These are phyloP conservation scores for Hermodice carunculata DNA, from an alignment of 2,888 invertebrate species.

Conservation along the genomic window DNA sequence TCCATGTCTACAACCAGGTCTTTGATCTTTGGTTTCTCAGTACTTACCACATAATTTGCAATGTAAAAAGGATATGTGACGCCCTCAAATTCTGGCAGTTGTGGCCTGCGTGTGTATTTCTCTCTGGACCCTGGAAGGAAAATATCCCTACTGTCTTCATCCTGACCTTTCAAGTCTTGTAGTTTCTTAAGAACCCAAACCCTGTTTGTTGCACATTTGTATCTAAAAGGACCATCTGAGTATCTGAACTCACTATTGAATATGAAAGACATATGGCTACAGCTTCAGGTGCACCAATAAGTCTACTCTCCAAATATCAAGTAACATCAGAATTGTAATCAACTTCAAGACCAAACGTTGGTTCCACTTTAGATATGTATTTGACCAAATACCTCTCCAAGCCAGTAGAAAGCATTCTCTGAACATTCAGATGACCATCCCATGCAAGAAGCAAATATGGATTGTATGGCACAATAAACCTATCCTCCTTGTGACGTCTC, in stretches of 20 bases:
- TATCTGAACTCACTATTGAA: neutral
- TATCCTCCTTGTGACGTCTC: neutral
- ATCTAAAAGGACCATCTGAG: neutral
- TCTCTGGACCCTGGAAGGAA: neutral
- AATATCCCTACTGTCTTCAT: neutral
- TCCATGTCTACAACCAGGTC: neutral
- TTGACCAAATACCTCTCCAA: constrained; percentile 2
- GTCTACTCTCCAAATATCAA: neutral
- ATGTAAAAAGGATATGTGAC: neutral
- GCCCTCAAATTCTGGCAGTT: neutral
- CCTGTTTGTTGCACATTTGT: neutral
- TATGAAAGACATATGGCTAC: neutral
- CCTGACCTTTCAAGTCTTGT: neutral
- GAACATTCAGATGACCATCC: constrained; percentile 2
- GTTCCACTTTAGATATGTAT: constrained; percentile 1
- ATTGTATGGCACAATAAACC: neutral
- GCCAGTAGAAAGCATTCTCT: neutral
- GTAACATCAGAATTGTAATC: neutral
- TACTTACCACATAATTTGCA: neutral
- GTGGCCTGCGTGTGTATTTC: neutral
- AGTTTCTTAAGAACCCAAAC: neutral
- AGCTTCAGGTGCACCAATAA: neutral
- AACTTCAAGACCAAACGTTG: neutral
- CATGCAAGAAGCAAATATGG: neutral
- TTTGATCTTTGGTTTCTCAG: neutral